Evolutionary conservation across 2,888 invertebrate species (phyloP).

Genomic region (Opisthograptis luteolata): DNA sequence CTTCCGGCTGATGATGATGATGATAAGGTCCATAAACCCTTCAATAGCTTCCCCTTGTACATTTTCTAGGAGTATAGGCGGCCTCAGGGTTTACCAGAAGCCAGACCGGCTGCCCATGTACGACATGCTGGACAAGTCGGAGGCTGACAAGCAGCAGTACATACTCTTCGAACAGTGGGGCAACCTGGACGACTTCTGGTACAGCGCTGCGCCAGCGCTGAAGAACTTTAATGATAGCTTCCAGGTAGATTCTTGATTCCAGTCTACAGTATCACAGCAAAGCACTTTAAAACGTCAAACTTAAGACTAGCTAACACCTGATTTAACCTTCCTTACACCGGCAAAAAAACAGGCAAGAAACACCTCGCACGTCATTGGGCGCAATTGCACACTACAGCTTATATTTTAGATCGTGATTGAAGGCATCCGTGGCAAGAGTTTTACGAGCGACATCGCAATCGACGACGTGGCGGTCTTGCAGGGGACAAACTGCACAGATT

Average conservation of each 20-base stretch:
- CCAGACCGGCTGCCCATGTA: slow-evolving; percentile 54
- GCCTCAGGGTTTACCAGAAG: slow-evolving; percentile 70
- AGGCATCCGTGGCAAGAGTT: slow-evolving; percentile 87
- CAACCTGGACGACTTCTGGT: slow-evolving; percentile 89
- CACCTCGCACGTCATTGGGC: too few relatives aligned
- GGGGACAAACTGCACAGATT: slow-evolving; percentile 79
- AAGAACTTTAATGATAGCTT: slow-evolving; percentile 75
- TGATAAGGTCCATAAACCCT: too few relatives aligned
- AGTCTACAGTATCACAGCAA: too few relatives aligned
- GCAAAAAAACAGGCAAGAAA: too few relatives aligned
- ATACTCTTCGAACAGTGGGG: slow-evolving; percentile 86
- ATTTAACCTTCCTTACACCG: too few relatives aligned
- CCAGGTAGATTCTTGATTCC: slow-evolving; percentile 68
- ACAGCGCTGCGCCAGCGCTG: slow-evolving; percentile 75
- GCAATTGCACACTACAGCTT: too few relatives aligned
- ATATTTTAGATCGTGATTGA: slow-evolving; percentile 89
- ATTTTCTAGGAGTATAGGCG: slow-evolving; percentile 62
- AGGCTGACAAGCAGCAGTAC: slow-evolving; percentile 47
- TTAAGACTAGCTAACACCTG: too few relatives aligned
- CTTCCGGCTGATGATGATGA: too few relatives aligned
- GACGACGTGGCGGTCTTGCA: slow-evolving; percentile 90
- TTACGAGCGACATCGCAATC: slow-evolving; percentile 91
- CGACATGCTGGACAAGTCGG: slow-evolving; percentile 35
- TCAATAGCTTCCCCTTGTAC: too few relatives aligned
- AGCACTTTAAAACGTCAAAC: too few relatives aligned